Evolutionary conservation across 2,113 vertebrate genomes (phyloP), one percentile per base, ranked within the genome.

Genomic region (Hyaena hyaena): DNA sequence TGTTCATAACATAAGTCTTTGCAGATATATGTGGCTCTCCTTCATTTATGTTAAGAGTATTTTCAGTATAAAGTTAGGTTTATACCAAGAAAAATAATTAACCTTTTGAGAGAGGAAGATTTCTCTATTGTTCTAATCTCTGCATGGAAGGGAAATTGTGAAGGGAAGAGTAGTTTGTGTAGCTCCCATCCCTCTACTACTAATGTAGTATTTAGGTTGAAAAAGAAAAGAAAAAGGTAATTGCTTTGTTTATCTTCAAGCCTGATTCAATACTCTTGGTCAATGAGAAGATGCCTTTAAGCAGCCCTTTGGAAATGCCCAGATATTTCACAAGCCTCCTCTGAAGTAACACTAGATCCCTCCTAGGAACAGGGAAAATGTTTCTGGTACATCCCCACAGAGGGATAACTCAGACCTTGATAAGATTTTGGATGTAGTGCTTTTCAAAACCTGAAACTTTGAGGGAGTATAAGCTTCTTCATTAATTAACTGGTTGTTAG

Each of bases 361-460:
- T 95, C 39, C 55, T 77, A 58, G 65, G 50, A 73, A 90, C 11
- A 45, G 33, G 6, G 10, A 80, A 83, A 65, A 10, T 35, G 12
- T 81, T 97, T 96, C 80, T 93, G 43, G 50, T 14, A 10, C 31
- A 65, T 73, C 17, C 15, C 12, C 19, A 48, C 16, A 85, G 33
- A 87, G 33, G 9, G 10, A 24, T 79, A 43, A 77, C 1, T 96
- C 69, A 87, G 74, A 77, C 5, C 89, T 93, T 77, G 71, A 33
- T 89, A 61, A 69, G 15, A 80, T 93, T 97, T 96, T 88, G 11
- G 58, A 35, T 71, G 16, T 71, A 65, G 35, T n/a, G 26, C 45
- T 61, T 93, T 96, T 93, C 26, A 74, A 11, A 93, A 93, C 65
- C 11, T 23, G 89, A 80, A 93, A 1, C 10, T 90, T 92, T 93